Conservation (phyloP, 2,113 vertebrate species). For the Salvelinus sp. region DNA sequence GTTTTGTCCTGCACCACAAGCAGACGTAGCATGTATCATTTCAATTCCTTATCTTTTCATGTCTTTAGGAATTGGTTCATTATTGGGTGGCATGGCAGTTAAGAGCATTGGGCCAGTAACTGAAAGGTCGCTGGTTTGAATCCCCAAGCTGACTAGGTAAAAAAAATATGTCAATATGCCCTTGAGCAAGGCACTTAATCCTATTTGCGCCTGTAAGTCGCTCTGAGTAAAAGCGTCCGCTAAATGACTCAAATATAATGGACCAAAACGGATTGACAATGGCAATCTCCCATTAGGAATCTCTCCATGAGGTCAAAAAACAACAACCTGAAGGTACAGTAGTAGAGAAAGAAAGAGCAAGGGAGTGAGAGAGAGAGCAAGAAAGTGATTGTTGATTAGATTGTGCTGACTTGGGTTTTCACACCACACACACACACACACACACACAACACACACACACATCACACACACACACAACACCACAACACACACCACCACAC, state of each 20-base stretch:
- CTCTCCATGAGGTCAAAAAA: conserved; percentile 1
- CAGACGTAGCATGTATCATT: neutral
- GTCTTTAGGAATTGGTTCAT: neutral
- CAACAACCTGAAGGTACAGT: neutral
- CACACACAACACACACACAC: conserved; percentile 13
- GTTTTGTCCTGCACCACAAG: too few relatives aligned
- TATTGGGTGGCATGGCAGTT: conserved; percentile 4
- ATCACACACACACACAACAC: conserved; percentile 16
- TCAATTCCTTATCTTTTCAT: neutral
- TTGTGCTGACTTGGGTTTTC: conserved; percentile 29
- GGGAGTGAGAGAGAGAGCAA: neutral
- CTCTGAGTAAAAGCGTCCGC: too few relatives aligned
- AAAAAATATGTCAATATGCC: too few relatives aligned
- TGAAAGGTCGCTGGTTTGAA: too few relatives aligned
- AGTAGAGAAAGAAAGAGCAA: too few relatives aligned
- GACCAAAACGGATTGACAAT: conserved; percentile 1
- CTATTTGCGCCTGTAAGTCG: too few relatives aligned
- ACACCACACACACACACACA: conserved; percentile 13
- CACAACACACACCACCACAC: conserved; percentile 14
- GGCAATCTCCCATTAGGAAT: neutral
- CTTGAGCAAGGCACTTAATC: too few relatives aligned
- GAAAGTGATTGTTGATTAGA: conserved; percentile 41
- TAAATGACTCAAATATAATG: too few relatives aligned
- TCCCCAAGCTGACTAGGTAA: too few relatives aligned
- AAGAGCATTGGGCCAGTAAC: too few relatives aligned